phyloP scores from a whole-genome alignment of 2,888 invertebrate genomes.

The Rhaphigaster nebulosa region DNA sequence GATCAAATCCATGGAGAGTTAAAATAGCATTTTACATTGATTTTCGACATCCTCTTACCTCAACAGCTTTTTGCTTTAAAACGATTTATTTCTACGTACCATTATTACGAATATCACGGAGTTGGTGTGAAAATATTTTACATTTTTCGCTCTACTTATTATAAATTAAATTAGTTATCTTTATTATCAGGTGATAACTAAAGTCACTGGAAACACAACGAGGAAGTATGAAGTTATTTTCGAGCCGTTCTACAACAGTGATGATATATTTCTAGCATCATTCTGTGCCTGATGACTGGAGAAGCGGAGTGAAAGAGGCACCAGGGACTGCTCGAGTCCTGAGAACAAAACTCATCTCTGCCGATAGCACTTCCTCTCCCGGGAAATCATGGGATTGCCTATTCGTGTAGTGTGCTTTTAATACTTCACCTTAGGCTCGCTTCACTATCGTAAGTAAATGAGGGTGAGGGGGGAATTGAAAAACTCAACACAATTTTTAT shows the following conservation, averaged over 20 bases:
- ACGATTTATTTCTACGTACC: too few relatives aligned
- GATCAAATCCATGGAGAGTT: too few relatives aligned
- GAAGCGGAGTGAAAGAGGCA: constrained; percentile 27
- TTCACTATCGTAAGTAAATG: not conserved
- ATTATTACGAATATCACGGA: too few relatives aligned
- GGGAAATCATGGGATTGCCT: constrained; percentile 41
- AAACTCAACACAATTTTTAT: not conserved
- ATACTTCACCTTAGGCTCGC: not conserved
- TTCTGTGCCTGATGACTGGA: constrained; percentile 15
- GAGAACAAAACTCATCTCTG: constrained; percentile 34
- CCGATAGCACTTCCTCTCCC: not conserved
- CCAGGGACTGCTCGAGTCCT: constrained; percentile 7
- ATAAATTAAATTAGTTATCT: too few relatives aligned
- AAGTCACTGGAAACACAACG: not conserved
- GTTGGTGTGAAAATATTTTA: too few relatives aligned
- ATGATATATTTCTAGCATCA: not conserved
- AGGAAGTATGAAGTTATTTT: not conserved
- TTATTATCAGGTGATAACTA: too few relatives aligned
- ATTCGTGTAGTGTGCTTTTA: constrained; percentile 37
- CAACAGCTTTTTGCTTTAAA: too few relatives aligned
- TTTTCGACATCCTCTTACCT: too few relatives aligned
- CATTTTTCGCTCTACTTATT: too few relatives aligned
- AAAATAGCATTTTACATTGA: too few relatives aligned
- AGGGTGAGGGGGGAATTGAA: not conserved
- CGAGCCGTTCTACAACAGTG: not conserved